Evolutionary conservation across 2,113 vertebrate species (phyloP).

Genomic region (Carlito syrichta): DNA sequence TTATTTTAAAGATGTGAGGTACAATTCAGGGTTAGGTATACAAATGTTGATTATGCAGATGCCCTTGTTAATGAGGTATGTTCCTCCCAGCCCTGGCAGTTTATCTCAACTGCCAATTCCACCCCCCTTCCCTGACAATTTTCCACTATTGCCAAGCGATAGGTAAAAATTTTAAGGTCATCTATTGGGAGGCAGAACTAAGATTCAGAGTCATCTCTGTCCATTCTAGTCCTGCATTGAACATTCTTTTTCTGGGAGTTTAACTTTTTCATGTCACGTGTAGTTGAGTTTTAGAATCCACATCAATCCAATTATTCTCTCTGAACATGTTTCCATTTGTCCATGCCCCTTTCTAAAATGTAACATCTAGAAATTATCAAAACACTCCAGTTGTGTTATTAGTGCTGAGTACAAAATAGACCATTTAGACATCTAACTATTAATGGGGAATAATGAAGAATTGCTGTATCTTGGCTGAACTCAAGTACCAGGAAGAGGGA

Average conservation of each 20-base stretch:
- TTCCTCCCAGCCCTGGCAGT: no score
- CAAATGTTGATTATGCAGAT: no score
- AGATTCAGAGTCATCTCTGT: neutral
- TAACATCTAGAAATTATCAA: constrained; percentile 50
- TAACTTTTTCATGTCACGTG: neutral
- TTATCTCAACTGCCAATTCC: no score
- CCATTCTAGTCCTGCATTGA: neutral
- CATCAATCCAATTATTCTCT: constrained; percentile 29
- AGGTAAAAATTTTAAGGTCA: no score
- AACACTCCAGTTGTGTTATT: constrained; percentile 34
- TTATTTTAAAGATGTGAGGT: no score
- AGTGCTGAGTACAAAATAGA: constrained; percentile 37
- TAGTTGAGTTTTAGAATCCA: constrained; percentile 1
- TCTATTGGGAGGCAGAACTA: neutral
- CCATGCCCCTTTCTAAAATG: constrained; percentile 14
- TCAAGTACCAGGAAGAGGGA: constrained; percentile 55
- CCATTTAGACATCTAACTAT: constrained; percentile 47
- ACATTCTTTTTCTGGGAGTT: neutral
- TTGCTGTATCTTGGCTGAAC: constrained; percentile 76
- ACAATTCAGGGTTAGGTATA: no score
- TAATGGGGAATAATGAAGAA: constrained; percentile 68
- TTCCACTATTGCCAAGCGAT: no score
- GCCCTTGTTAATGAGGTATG: no score
- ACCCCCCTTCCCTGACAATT: no score
- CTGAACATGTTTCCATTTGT: neutral